A percentile compares a stretch with the other conserved stretches of the same genome.
Evolutionary conservation across 1,140 invertebrate species (phyloP).

Genomic region (Apis cerana): DNA sequence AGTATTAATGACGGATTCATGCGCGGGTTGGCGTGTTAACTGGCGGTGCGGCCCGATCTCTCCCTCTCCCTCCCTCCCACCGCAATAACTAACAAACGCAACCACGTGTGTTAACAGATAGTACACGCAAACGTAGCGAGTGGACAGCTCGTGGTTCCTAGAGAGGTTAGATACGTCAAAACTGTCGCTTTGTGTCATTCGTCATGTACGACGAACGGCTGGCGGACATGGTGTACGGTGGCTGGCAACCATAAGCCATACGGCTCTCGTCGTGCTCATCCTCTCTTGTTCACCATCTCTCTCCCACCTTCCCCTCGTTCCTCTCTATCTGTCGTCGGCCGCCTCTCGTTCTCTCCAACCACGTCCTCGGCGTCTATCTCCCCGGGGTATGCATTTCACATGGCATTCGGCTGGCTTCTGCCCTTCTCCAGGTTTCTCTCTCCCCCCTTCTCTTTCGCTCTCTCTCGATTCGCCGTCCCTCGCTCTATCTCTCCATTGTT

Average conservation of each 20-base stretch:
- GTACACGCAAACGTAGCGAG: constrained; percentile 34
- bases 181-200: constrained; percentile 75
- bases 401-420: constrained; percentile 68
- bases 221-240: constrained; percentile 72
- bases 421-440: constrained; percentile 60
- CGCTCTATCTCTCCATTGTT: constrained; percentile 76
- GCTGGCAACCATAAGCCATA: constrained; percentile 64
- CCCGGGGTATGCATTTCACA: constrained; percentile 69
- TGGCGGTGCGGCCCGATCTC: constrained; percentile 44
- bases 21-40: constrained; percentile 75
- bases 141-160: constrained; percentile 59
- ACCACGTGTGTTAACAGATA: constrained; percentile 46
- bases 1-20: constrained; percentile 79
- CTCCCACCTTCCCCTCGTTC: constrained; percentile 7
- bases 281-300: constrained; percentile 46
- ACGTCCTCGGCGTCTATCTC: constrained; percentile 39
- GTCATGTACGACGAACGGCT: constrained; percentile 74
- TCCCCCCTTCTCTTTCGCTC: constrained; percentile 49
- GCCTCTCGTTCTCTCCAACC: constrained; percentile 21
- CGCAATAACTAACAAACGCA: constrained; percentile 26
- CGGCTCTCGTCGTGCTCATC: constrained; percentile 61
- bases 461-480: constrained; percentile 6
- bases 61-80: constrained; percentile 11
- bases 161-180: constrained; percentile 72
- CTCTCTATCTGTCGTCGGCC: constrained; percentile 20